Conservation (phyloP, 2,888 invertebrate genomes). For the Myopa tessellatipennis region DNA sequence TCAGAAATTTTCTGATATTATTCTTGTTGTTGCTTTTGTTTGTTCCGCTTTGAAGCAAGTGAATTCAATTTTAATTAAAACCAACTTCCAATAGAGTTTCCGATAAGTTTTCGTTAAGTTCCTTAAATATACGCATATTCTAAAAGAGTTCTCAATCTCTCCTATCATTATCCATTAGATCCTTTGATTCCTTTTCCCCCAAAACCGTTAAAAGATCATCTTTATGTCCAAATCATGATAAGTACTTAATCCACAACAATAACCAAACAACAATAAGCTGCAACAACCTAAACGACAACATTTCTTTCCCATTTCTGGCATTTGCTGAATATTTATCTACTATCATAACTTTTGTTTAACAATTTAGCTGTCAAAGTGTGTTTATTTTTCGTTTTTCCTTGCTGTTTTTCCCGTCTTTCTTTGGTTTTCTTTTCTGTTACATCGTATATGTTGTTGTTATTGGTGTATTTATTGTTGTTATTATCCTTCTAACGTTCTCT, state of each 20-base stretch:
- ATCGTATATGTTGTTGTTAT: neutral
- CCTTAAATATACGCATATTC: no score
- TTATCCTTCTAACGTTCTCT: slow-evolving; percentile 23
- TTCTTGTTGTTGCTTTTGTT: no score
- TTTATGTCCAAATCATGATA: neutral
- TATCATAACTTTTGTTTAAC: slow-evolving; percentile 40
- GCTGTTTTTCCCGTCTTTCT: neutral
- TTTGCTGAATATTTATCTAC: slow-evolving; percentile 5
- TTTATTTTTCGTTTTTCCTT: slow-evolving; percentile 22
- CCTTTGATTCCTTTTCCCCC: no score
- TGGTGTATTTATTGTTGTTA: neutral
- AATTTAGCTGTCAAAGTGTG: slow-evolving; percentile 44
- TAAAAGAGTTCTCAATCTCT: no score
- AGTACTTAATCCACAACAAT: neutral
- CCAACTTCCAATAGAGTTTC: no score
- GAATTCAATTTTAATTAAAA: no score
- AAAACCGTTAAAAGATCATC: no score
- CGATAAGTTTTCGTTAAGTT: no score
- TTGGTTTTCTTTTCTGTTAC: neutral
- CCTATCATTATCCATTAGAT: no score
- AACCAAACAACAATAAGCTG: neutral
- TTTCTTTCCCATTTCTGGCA: neutral
- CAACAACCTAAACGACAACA: neutral
- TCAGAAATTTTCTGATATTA: no score
- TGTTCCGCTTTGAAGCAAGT: no score